Base-by-base conservation (phyloP, 2,888 invertebrate genomes). In the Rhimphoctona megacephalus region DNA sequence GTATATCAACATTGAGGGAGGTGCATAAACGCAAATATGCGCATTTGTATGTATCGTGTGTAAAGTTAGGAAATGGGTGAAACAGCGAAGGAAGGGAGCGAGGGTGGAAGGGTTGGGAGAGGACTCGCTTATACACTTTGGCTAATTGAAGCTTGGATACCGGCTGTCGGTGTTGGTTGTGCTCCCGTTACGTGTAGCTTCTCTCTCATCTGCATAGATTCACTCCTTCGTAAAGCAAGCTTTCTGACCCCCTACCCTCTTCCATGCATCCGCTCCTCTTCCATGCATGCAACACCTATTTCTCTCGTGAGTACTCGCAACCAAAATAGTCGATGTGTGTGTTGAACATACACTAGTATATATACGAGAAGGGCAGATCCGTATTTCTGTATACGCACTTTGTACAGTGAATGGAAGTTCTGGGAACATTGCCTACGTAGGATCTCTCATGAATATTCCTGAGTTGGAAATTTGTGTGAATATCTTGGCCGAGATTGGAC, bases 381-480 rank as follows among this genome's bases (percentile, higher is more conserved):
- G 61, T 61, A 61, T 61, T 69, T 67, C 72, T 52, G 73, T 79
- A 46, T 52, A 79, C 67, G 78, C 69, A 66, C 52, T 64, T 64
- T 57, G 87, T 88, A 88, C 88, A 83, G 89, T 90, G 91, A 92
- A 92, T 92, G 89, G 91, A 90, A 90, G 90, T 90, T 36, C 70
- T 46, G 69, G 66, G 89, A 91, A 90, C 90, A 89, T 90, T 89
- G 90, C 89, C 89, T 89, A 89, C 89, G 88, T 89, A 89, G 73
- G 85, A 87, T 87, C 88, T 90, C 83, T 93, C 93, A 93, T 93
- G 93, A 93, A 94, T 94, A 94, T 93, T 94, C 93, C 89, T 30
- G 11, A 89, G 85, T 87, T 88, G 89, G 88, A 90, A 93, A 93
- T 93, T 93, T 30, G 91, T 90, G 91, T 88, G 92, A 91, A 92